A percentile compares a stretch with the other conserved stretches of the same genome.
Conservation (phyloP, 1,140 invertebrate genomes). For the Teleogryllus occipitalis region DNA sequence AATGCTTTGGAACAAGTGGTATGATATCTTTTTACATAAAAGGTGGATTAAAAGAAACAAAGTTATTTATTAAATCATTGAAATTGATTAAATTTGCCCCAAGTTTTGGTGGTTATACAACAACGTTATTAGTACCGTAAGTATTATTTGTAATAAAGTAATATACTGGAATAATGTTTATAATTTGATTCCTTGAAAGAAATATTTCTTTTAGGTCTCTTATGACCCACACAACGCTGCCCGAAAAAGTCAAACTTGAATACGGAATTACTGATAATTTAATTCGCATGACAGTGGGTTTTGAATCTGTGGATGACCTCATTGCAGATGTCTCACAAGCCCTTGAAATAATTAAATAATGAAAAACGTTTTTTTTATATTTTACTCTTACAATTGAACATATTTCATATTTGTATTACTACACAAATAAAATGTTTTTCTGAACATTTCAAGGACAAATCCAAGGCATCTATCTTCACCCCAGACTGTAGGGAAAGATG, state of each 20-base stretch:
- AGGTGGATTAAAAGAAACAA: conserved; percentile 63
- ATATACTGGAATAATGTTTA: too few species aligned
- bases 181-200: too few species aligned
- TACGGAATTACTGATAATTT: conserved; percentile 83
- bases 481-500: too few species aligned
- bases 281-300: conserved; percentile 83
- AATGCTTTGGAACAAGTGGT: conserved; percentile 85
- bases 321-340: conserved; percentile 81
- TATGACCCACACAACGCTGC: conserved; percentile 78
- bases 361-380: too few species aligned
- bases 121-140: conserved; percentile 78
- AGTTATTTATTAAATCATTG: conserved; percentile 65
- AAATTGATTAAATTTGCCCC: conserved; percentile 85
- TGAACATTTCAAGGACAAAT: too few species aligned
- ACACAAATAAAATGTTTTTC: too few species aligned
- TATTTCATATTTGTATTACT: too few species aligned
- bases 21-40: conserved; percentile 86
- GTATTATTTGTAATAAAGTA: conserved; percentile 29
- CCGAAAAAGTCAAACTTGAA: conserved; percentile 54
- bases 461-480: too few species aligned
- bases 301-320: conserved; percentile 82
- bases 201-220: too few species aligned
- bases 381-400: too few species aligned
- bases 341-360: conserved; percentile 31
- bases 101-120: conserved; percentile 92